Percentiles rank a stretch among this genome's conserved stretches.
phyloP scores from a whole-genome alignment of 2,888 invertebrate species.

The Cosmorhoe ocellata region DNA sequence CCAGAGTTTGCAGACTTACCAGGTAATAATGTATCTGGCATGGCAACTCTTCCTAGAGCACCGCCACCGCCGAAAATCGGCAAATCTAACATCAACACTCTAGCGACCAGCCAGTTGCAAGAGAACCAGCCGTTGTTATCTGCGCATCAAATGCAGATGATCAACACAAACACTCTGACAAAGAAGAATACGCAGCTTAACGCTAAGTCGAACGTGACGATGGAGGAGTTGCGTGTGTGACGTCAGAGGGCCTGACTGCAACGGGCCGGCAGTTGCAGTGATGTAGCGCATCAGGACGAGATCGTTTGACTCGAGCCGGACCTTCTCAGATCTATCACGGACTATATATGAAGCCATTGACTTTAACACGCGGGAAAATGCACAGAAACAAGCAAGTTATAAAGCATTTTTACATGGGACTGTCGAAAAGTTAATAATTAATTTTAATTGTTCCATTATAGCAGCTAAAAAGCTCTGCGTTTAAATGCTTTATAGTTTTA shows the following conservation, averaged over 20 bases:
- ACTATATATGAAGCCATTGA: constrained; percentile 53
- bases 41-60: constrained; percentile 86
- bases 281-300: constrained; percentile 75
- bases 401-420: background rate
- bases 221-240: constrained; percentile 94
- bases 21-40: constrained; percentile 82
- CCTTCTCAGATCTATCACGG: constrained; percentile 76
- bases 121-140: constrained; percentile 88
- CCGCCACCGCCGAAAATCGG: constrained; percentile 89
- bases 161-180: constrained; percentile 89
- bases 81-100: constrained; percentile 82
- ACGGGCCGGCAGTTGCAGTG: constrained; percentile 80
- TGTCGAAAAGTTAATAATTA: too few relatives aligned
- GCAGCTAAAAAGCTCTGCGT: background rate
- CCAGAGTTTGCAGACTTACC: constrained; percentile 93
- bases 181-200: constrained; percentile 88
- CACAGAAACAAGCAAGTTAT: constrained; percentile 3
- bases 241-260: constrained; percentile 84
- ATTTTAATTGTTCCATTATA: too few relatives aligned
- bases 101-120: constrained; percentile 83
- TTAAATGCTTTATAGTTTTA: background rate
- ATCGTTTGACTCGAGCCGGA: constrained; percentile 81
- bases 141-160: constrained; percentile 89
- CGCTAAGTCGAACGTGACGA: constrained; percentile 83
- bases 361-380: background rate